Evolutionary conservation across 2,888 invertebrate genomes (phyloP), one percentile per base, ranked within the genome.

Genomic region (Cataglyphis livida): DNA sequence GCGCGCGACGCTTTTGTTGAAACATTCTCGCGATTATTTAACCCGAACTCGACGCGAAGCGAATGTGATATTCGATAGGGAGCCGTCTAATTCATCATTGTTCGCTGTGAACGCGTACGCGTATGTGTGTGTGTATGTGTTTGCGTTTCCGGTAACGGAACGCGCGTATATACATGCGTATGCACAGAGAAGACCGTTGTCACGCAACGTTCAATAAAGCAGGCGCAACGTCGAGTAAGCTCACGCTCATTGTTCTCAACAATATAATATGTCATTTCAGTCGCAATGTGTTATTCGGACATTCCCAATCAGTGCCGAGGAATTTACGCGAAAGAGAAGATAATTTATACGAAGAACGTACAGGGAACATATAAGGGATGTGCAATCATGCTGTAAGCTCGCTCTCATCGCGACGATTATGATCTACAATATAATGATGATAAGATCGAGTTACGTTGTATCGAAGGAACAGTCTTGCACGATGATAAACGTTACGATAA

Each of bases 201-300:
- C 44, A 79, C 44, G 78, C 59, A 71, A 79, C 25, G 21, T 79
- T 79, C 71, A 59, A 79, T 79, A 79, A 79, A 79, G 78, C 44
- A 12, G 21, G 18, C 6, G 41, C 32, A 59, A 59, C 71, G 41
- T 15, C 54, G 54, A 76, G 18, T 68, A 59, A 71, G 71, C 71
- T 71, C 32, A 21, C 32, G 38, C 28, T 28, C 28, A 79, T 79
- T 79, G 44, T 79, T 79, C 32, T 59, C 44, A 79, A 79, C 44
- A 71, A 79, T 79, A 59, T 79, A 71, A 79, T 79, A 59, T 79
- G 59, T 79, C 59, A 51, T 32, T 78, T 79, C 21, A 59, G 25
- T 79, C 59, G 70, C 44, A 2, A 70, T 21, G 21, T 21, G 41
- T 68, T 57, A 68, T 71, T 59, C 78, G 59, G 32, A 78, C 44